Evolutionary conservation across 2,113 vertebrate species (phyloP).

Genomic region (Parotia lawesii): DNA sequence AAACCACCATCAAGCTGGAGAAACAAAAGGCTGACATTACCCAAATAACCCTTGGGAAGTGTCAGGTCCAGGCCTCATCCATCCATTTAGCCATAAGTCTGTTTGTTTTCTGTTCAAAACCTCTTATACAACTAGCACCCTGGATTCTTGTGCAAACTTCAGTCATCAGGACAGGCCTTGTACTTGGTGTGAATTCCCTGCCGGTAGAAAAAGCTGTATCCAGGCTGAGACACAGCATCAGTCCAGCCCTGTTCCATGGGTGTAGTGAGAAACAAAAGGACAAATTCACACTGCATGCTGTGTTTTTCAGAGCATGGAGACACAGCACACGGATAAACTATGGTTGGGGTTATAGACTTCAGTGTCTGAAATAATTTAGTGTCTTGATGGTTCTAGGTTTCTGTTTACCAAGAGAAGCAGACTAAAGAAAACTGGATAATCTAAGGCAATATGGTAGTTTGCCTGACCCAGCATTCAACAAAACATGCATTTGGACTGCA

Average conservation of each 20-base stretch:
- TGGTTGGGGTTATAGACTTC: background rate
- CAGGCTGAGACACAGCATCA: rapidly evolving
- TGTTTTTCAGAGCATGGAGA: background rate
- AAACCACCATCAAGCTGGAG: rapidly evolving
- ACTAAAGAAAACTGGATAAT: background rate
- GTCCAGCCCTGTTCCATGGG: background rate
- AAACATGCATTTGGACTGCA: background rate
- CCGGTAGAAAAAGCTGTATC: background rate
- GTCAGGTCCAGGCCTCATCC: background rate
- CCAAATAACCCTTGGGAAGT: background rate
- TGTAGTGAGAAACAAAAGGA: background rate
- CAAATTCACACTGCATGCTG: background rate
- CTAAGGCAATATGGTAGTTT: background rate
- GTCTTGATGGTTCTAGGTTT: background rate
- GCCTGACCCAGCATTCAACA: background rate
- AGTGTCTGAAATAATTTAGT: background rate
- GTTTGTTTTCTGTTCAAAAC: background rate
- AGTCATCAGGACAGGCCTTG: background rate
- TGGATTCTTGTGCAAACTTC: background rate
- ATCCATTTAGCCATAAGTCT: background rate
- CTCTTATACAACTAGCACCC: background rate
- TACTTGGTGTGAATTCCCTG: background rate
- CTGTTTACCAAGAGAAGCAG: background rate
- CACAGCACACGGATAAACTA: background rate
- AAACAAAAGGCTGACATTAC: background rate